Evolutionary conservation across 1,140 invertebrate genomes (phyloP).

Genomic region (Formica selysi): DNA sequence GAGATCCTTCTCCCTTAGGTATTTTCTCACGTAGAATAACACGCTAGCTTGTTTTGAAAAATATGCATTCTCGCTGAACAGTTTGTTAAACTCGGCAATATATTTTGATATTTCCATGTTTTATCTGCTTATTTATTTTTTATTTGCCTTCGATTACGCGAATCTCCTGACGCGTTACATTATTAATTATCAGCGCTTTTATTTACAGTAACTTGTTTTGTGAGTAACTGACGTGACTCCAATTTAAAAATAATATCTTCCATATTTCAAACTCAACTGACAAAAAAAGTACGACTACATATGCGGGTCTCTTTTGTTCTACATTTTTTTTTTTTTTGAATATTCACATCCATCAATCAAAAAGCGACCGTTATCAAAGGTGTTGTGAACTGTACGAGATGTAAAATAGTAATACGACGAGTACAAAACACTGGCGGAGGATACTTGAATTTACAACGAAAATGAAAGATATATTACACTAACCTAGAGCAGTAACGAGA

Average conservation of each 20-base stretch:
- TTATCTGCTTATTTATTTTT: background rate
- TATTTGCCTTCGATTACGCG: background rate
- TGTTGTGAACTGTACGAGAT: too few relatives aligned
- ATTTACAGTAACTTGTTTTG: slow-evolving; percentile 1
- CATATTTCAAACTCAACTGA: background rate
- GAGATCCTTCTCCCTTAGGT: background rate
- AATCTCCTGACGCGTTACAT: background rate
- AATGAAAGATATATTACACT: slow-evolving; percentile 30
- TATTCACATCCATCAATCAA: background rate
- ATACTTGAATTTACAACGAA: background rate
- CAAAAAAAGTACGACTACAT: background rate
- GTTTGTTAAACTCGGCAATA: slow-evolving; percentile 11
- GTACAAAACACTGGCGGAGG: background rate
- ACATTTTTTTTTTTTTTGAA: background rate
- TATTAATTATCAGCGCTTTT: background rate
- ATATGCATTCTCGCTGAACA: slow-evolving; percentile 1
- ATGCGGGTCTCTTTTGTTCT: background rate
- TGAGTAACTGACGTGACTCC: background rate
- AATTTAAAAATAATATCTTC: background rate
- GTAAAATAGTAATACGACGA: slow-evolving; percentile 17
- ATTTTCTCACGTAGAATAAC: slow-evolving; percentile 33
- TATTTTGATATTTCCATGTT: slow-evolving; percentile 21
- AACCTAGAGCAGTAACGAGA: slow-evolving; percentile 38
- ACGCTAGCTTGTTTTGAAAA: slow-evolving; percentile 4
- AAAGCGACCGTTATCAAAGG: background rate